Evolutionary conservation across 2,113 vertebrate species (phyloP).

Genomic region (Lota lota): DNA sequence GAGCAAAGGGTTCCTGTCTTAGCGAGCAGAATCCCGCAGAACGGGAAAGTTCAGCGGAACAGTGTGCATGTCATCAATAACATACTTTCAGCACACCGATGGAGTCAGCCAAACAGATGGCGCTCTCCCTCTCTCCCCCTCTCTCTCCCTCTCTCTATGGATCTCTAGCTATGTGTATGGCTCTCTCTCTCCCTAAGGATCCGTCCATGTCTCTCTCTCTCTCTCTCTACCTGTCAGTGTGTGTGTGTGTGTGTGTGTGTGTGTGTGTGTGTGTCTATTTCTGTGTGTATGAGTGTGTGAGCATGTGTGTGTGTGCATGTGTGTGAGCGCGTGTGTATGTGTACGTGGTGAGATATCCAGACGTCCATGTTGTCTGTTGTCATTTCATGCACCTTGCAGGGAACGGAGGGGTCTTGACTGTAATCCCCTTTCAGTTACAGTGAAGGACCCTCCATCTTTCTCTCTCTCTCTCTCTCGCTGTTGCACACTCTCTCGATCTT

Average conservation of each 20-base stretch:
- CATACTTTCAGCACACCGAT: too few relatives aligned
- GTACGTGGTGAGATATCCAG: background rate
- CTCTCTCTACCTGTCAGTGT: too few relatives aligned
- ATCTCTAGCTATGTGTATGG: background rate
- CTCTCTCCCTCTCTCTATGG: background rate
- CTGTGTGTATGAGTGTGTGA: background rate
- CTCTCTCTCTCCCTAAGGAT: background rate
- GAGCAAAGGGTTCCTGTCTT: too few relatives aligned
- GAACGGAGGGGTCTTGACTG: background rate
- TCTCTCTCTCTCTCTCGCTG: constrained; percentile 7
- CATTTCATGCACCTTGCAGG: background rate
- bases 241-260: too few relatives aligned
- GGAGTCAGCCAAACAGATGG: constrained; percentile 12
- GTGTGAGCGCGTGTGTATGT: background rate
- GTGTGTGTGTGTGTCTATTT: too few relatives aligned
- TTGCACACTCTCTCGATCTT: background rate
- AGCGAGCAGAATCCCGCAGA: too few relatives aligned
- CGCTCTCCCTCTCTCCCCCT: background rate
- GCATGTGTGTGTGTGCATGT: background rate
- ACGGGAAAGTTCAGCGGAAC: too few relatives aligned
- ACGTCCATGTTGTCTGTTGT: background rate
- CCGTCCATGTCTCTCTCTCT: background rate
- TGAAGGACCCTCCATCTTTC: constrained; percentile 24
- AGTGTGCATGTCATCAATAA: too few relatives aligned
- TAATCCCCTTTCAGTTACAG: constrained; percentile 14